Percentiles rank a stretch among this genome's conserved stretches.
Conservation (phyloP, 2,113 vertebrate genomes). For the Capricornis sumatraensis region DNA sequence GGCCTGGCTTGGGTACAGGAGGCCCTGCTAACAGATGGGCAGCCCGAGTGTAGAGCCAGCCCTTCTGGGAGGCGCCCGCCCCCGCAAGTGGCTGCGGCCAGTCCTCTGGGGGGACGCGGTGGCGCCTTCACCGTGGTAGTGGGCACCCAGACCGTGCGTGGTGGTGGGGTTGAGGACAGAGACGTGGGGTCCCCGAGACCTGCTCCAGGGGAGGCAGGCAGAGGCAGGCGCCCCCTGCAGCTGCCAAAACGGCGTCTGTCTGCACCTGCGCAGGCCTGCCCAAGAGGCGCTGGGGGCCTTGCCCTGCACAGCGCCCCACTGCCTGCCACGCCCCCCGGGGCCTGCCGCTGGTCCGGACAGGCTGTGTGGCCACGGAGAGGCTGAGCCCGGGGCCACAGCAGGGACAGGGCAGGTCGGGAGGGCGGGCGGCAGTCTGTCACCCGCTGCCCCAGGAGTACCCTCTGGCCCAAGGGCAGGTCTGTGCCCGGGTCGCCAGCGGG, state of each 20-base stretch:
- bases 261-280: not conserved
- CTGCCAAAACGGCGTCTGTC: not conserved
- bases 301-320: fast-evolving
- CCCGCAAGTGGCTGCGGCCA: fast-evolving
- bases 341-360: fast-evolving
- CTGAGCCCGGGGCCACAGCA: no score
- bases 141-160: not conserved
- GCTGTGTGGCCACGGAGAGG: not conserved
- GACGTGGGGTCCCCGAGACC: not conserved
- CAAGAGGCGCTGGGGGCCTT: not conserved
- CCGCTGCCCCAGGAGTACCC: not conserved
- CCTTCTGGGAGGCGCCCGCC: not conserved
- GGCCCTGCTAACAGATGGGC: not conserved
- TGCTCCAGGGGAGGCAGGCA: not conserved
- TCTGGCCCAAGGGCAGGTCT: not conserved
- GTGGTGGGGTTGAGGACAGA: not conserved
- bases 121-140: not conserved
- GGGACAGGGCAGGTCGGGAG: not conserved
- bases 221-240: not conserved
- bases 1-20: not conserved
- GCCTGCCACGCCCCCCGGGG: not conserved
- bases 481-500: not conserved
- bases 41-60: not conserved
- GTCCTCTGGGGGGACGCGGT: not conserved
- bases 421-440: fast-evolving